Evolutionary conservation across 1,140 invertebrate genomes (phyloP).

Genomic region (Danaus plexippus): DNA sequence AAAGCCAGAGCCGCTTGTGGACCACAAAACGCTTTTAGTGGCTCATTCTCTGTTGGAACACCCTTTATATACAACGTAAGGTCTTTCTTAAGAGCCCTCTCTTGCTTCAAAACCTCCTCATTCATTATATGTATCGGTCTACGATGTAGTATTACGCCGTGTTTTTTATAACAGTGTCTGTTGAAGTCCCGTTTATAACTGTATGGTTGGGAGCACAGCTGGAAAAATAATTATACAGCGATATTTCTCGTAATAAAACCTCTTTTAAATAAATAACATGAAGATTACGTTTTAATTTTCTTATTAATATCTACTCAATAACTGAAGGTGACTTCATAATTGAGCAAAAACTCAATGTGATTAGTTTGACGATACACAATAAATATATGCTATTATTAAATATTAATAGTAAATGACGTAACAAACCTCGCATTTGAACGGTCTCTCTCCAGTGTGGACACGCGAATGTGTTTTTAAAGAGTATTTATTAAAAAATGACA

Average conservation of each 20-base stretch:
- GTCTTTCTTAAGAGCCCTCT: conserved; percentile 37
- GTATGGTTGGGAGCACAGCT: conserved; percentile 51
- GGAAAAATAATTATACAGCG: conserved; percentile 22
- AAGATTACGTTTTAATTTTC: no score
- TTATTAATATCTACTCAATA: no score
- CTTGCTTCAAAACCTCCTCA: conserved; percentile 39
- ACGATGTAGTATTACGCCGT: conserved; percentile 42
- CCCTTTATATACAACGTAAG: conserved; percentile 30
- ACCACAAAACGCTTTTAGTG: conserved; percentile 35
- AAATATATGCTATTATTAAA: no score
- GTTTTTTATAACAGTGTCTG: conserved; percentile 53
- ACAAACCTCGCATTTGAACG: conserved; percentile 45
- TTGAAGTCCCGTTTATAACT: conserved; percentile 57
- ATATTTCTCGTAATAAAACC: neutral
- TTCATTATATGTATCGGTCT: conserved; percentile 43
- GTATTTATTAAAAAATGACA: conserved; percentile 35
- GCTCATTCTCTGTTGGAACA: conserved; percentile 24
- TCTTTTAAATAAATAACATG: no score
- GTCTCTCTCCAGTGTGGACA: conserved; percentile 47
- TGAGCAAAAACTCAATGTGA: neutral
- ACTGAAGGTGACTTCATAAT: no score
- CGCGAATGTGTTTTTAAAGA: conserved; percentile 37
- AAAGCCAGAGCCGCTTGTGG: conserved; percentile 36
- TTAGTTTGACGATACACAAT: no score
- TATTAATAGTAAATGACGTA: no score